phyloP scores from a whole-genome alignment of 2,888 invertebrate genomes.

The Cotesia congregata region DNA sequence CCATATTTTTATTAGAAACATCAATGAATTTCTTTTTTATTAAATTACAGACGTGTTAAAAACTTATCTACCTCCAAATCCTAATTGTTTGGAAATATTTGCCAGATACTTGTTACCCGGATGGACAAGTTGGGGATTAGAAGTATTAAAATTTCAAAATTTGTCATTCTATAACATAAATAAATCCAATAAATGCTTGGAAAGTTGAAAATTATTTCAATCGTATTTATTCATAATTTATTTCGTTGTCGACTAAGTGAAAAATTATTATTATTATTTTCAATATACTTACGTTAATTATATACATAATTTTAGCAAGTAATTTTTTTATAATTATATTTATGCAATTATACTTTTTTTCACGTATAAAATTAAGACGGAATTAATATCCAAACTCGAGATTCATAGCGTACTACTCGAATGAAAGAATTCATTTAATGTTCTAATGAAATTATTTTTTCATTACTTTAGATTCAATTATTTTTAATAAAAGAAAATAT shows the following conservation, averaged over 20 bases:
- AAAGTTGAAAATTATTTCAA: background rate
- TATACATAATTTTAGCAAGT: too few relatives aligned
- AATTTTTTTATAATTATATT: too few relatives aligned
- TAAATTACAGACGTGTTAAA: slow-evolving; percentile 76
- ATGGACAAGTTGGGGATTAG: slow-evolving; percentile 89
- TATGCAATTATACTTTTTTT: too few relatives aligned
- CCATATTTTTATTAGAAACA: slow-evolving; percentile 12
- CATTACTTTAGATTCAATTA: too few relatives aligned
- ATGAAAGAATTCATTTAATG: too few relatives aligned
- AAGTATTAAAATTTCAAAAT: slow-evolving; percentile 88
- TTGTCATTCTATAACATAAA: slow-evolving; percentile 58
- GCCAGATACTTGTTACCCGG: slow-evolving; percentile 89
- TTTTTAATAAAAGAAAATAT: too few relatives aligned
- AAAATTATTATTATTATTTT: too few relatives aligned
- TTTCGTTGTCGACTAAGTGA: background rate
- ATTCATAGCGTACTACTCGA: too few relatives aligned
- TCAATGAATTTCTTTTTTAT: slow-evolving; percentile 29
- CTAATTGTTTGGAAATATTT: slow-evolving; percentile 88
- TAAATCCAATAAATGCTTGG: slow-evolving; percentile 28
- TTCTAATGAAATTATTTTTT: too few relatives aligned
- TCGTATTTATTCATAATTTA: background rate
- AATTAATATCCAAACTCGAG: too few relatives aligned
- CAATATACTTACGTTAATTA: too few relatives aligned
- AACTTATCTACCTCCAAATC: slow-evolving; percentile 73
- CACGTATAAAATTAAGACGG: too few relatives aligned